These are phyloP conservation scores for Genyomyrus donnyi DNA, from an alignment of 2,113 vertebrate species.

Conservation along the genomic window DNA sequence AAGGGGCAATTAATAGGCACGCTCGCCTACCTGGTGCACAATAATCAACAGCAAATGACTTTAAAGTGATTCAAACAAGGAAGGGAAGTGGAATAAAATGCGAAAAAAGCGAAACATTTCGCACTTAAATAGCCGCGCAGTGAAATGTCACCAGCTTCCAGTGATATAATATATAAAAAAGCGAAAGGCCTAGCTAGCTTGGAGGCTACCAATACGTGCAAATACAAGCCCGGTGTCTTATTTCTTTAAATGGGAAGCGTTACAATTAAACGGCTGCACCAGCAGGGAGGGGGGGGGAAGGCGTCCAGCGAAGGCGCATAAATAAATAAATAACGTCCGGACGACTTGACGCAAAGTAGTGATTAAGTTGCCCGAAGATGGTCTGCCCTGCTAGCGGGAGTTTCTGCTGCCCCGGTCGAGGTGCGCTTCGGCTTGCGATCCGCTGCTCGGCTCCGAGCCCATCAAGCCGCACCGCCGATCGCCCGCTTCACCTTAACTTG, in stretches of 20 bases:
- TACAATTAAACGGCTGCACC: not conserved
- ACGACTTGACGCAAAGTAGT: conserved; percentile 17
- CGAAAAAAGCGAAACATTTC: not conserved
- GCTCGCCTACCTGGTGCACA: conserved; percentile 1
- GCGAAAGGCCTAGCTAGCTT: conserved; percentile 17
- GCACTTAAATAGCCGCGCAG: not conserved
- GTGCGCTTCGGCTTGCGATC: not conserved
- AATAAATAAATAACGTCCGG: conserved; percentile 21
- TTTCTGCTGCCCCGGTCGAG: not conserved
- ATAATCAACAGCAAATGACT: not conserved
- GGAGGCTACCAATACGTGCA: not conserved
- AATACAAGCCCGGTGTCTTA: not conserved
- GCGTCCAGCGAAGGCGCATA: not conserved
- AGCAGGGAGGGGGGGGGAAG: not conserved
- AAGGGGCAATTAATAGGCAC: not conserved
- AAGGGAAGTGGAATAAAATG: not conserved
- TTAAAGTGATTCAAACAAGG: not conserved
- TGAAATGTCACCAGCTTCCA: not conserved
- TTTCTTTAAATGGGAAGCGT: not conserved
- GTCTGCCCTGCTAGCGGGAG: conserved; percentile 14
- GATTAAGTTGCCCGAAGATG: conserved; percentile 22
- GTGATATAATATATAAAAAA: not conserved
- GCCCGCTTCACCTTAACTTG: conserved; percentile 13
- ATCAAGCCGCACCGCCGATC: not conserved
- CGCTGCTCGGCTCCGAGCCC: not conserved